Percentiles rank a stretch among this genome's conserved stretches.
Conservation (phyloP, 1,140 invertebrate species). For the Phymorhynchus buccinoides region DNA sequence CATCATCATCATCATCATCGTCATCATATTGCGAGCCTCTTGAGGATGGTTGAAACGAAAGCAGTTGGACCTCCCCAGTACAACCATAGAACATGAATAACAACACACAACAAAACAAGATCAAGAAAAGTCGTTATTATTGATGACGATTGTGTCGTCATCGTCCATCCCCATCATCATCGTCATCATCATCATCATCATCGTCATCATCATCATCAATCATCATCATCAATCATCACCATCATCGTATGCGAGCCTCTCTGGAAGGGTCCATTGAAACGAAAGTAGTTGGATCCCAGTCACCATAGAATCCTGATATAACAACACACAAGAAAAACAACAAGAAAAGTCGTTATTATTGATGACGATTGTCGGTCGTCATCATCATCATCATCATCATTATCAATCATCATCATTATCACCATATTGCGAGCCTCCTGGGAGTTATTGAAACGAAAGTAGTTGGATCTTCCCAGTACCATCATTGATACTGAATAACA, state of each 20-base stretch:
- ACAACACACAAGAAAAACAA: too few species aligned
- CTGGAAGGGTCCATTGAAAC: too few species aligned
- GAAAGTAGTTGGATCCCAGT: too few species aligned
- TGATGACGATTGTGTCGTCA: not conserved
- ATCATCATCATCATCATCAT: too few species aligned
- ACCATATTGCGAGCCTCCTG: slow-evolving; percentile 87
- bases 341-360: too few species aligned
- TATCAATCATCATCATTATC: too few species aligned
- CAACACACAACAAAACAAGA: not conserved
- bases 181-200: not conserved
- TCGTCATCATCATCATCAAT: not conserved
- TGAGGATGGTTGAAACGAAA: slow-evolving; percentile 92
- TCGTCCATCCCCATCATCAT: too few species aligned
- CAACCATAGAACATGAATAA: slow-evolving; percentile 85
- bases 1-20: too few species aligned
- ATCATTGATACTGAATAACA: slow-evolving; percentile 83
- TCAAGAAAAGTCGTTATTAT: not conserved
- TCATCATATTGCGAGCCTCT: slow-evolving; percentile 87
- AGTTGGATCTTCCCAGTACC: slow-evolving; percentile 88
- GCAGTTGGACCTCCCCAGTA: slow-evolving; percentile 88
- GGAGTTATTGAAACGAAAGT: slow-evolving; percentile 91
- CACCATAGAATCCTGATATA: too few species aligned
- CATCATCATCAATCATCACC: too few species aligned
- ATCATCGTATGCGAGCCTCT: too few species aligned
- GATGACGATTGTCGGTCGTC: too few species aligned